Conservation (phyloP, 2,113 vertebrate species). For the Corythornis vintsioides region DNA sequence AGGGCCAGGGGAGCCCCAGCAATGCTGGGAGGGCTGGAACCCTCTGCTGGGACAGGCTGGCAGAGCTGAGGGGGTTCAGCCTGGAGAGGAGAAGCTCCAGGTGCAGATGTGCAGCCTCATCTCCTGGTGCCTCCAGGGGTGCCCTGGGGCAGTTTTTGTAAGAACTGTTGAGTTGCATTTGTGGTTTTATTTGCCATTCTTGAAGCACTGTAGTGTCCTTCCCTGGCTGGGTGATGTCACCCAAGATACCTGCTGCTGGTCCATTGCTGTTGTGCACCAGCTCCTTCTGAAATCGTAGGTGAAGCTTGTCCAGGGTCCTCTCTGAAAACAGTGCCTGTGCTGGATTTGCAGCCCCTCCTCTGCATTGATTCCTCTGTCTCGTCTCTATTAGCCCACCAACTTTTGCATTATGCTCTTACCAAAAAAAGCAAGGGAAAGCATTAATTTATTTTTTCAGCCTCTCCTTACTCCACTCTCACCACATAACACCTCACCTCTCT, state of each 20-base stretch:
- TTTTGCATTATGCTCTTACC: neutral
- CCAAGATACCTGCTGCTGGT: neutral
- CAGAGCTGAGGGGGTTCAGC: neutral
- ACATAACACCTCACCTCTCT: neutral
- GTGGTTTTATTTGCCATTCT: neutral
- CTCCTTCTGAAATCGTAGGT: neutral
- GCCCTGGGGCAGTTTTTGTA: neutral
- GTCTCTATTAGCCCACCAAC: neutral
- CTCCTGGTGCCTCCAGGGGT: neutral
- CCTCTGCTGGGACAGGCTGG: neutral
- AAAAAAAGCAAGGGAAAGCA: neutral
- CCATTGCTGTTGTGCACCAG: neutral
- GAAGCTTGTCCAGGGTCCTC: neutral
- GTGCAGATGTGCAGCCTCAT: neutral
- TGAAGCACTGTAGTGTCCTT: accelerated
- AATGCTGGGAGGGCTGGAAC: too few species aligned
- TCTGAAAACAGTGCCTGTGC: accelerated
- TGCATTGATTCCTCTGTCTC: neutral
- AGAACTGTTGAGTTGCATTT: neutral
- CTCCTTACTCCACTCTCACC: neutral
- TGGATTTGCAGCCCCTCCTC: neutral
- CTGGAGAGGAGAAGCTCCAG: accelerated
- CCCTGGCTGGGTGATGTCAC: neutral
- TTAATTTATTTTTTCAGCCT: neutral
- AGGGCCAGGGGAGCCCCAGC: too few species aligned